Evolutionary conservation across 2,888 invertebrate species (phyloP).

Genomic region (Molorchus minor): DNA sequence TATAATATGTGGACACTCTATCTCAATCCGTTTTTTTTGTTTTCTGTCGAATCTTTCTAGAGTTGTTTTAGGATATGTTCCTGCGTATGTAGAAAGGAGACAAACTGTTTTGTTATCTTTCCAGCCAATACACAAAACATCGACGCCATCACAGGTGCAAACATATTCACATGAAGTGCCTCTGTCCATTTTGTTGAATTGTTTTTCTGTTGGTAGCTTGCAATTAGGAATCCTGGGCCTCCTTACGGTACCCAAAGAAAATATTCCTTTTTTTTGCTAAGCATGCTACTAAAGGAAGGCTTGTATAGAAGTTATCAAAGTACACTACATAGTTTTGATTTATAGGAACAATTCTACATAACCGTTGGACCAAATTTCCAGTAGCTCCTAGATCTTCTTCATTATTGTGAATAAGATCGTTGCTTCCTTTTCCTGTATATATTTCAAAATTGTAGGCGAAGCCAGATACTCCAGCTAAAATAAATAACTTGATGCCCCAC

Average conservation of each 20-base stretch:
- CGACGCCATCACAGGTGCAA: background rate
- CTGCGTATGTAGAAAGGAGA: background rate
- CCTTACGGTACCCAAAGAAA: background rate
- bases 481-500: conserved; percentile 51
- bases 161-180: background rate
- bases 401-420: background rate
- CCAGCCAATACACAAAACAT: background rate
- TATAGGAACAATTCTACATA: background rate
- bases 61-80: background rate
- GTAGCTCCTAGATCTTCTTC: background rate
- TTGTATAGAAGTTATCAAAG: background rate
- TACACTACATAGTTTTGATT: conserved; percentile 1
- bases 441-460: background rate
- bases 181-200: background rate
- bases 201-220: background rate
- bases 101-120: background rate
- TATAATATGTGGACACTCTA: conserved; percentile 2
- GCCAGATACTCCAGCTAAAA: conserved; percentile 41
- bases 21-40: background rate
- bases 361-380: background rate
- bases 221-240: background rate
- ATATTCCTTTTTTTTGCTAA: background rate
- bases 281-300: background rate
- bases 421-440: background rate
- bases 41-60: background rate